These are phyloP conservation scores for Dreissena rostriformis DNA, from an alignment of 1,140 invertebrate species.

Conservation along the genomic window DNA sequence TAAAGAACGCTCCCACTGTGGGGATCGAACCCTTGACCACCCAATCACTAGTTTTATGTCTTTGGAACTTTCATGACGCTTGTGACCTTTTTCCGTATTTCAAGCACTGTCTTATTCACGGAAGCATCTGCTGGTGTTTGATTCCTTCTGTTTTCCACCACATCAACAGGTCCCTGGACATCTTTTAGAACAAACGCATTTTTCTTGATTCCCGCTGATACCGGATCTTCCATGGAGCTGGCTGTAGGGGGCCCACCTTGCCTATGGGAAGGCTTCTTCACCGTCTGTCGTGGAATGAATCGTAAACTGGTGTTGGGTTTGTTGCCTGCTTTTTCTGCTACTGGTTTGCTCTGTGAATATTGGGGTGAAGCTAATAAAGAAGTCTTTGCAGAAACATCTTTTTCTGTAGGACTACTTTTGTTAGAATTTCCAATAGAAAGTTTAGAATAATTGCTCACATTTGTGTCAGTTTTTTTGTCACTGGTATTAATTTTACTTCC, in stretches of 20 bases:
- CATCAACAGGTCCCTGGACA: slow-evolving; percentile 59
- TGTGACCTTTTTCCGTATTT: slow-evolving; percentile 68
- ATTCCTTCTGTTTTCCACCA: slow-evolving; percentile 20
- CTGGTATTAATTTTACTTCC: no score
- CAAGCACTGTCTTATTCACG: slow-evolving; percentile 61
- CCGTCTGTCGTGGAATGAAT: slow-evolving; percentile 75
- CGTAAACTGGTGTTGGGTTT: slow-evolving; percentile 58
- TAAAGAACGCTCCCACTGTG: no score
- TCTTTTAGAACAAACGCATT: slow-evolving; percentile 72
- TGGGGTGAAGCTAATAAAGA: no score
- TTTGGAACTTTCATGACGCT: slow-evolving; percentile 55
- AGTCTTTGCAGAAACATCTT: no score
- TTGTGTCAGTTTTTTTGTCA: no score
- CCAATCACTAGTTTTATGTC: not conserved
- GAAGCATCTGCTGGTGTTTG: slow-evolving; percentile 53
- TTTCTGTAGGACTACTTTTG: no score
- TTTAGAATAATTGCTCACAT: no score
- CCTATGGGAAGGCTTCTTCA: slow-evolving; percentile 26
- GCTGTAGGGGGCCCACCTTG: not conserved
- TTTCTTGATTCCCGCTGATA: slow-evolving; percentile 62
- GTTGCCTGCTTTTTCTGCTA: slow-evolving; percentile 67
- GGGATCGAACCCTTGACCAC: no score
- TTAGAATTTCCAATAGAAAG: no score
- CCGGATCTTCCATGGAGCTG: slow-evolving; percentile 50
- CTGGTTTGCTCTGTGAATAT: slow-evolving; percentile 13